Evolutionary conservation across 1,140 invertebrate genomes (phyloP).

Genomic region (Plectus sambesii): DNA sequence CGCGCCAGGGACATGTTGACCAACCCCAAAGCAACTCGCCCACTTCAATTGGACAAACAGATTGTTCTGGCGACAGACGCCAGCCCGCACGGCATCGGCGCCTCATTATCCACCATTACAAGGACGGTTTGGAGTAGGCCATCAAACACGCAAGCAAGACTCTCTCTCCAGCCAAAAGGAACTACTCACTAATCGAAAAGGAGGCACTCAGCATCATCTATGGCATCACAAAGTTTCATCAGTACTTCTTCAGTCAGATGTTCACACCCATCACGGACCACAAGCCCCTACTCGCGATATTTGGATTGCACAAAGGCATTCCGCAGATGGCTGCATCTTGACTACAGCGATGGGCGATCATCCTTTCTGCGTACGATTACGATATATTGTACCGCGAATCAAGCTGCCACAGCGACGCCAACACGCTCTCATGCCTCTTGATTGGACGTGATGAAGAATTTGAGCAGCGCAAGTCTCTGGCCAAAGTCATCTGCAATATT

Average conservation of each 20-base stretch:
- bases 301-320: too few relatives aligned
- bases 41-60: slow-evolving; percentile 44
- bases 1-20: slow-evolving; percentile 34
- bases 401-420: slow-evolving; percentile 67
- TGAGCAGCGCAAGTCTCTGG: too few relatives aligned
- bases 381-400: too few relatives aligned
- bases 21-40: slow-evolving; percentile 27
- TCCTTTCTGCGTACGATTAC: too few relatives aligned
- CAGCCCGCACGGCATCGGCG: slow-evolving; percentile 48
- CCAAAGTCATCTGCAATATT: too few relatives aligned
- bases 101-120: slow-evolving; percentile 47
- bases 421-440: slow-evolving; percentile 64
- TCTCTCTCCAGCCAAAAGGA: slow-evolving; percentile 41
- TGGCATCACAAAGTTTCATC: slow-evolving; percentile 44
- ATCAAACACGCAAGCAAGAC: slow-evolving; percentile 46
- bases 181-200: slow-evolving; percentile 49
- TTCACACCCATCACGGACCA: too few relatives aligned
- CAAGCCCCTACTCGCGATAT: too few relatives aligned
- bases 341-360: too few relatives aligned
- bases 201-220: slow-evolving; percentile 50
- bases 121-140: slow-evolving; percentile 31
- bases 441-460: too few relatives aligned
- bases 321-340: too few relatives aligned
- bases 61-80: slow-evolving; percentile 50
- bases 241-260: too few relatives aligned